Evolutionary conservation across 2,113 vertebrate genomes (phyloP).

Genomic region (Anarrhichthys ocellatus): DNA sequence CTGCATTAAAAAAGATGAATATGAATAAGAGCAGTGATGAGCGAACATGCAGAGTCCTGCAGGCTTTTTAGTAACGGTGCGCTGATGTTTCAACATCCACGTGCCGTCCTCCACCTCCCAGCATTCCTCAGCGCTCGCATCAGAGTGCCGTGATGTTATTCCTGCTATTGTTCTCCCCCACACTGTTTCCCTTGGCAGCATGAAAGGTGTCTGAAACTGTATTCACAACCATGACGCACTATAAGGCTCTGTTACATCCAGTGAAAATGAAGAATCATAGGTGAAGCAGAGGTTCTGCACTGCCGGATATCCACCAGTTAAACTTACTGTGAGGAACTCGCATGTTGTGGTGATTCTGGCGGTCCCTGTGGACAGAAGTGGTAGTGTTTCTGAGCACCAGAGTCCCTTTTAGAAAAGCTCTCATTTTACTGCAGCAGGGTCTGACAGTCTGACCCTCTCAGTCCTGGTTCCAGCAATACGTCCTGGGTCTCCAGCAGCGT

Average conservation of each 20-base stretch:
- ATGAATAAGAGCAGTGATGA: not conserved
- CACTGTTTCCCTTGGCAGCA: constrained; percentile 53
- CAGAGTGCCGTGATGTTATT: constrained; percentile 66
- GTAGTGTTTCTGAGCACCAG: no score
- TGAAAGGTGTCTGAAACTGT: constrained; percentile 16
- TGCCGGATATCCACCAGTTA: not conserved
- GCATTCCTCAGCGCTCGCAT: constrained; percentile 69
- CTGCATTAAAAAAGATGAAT: not conserved
- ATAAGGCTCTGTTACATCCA: not conserved
- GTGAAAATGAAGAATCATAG: not conserved
- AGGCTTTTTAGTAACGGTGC: not conserved
- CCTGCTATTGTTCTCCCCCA: constrained; percentile 70
- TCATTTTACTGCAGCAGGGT: no score
- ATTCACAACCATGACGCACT: not conserved
- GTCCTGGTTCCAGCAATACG: no score
- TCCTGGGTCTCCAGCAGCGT: no score
- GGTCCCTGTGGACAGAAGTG: no score
- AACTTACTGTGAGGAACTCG: no score
- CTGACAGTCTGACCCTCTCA: no score
- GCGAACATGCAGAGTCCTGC: not conserved
- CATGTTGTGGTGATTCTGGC: no score
- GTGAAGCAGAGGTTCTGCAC: not conserved
- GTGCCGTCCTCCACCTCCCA: constrained; percentile 33
- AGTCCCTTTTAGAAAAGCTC: no score
- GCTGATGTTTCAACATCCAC: constrained; percentile 18